Evolutionary conservation across 2,113 vertebrate species (phyloP).

Genomic region (Anseranas semipalmata): DNA sequence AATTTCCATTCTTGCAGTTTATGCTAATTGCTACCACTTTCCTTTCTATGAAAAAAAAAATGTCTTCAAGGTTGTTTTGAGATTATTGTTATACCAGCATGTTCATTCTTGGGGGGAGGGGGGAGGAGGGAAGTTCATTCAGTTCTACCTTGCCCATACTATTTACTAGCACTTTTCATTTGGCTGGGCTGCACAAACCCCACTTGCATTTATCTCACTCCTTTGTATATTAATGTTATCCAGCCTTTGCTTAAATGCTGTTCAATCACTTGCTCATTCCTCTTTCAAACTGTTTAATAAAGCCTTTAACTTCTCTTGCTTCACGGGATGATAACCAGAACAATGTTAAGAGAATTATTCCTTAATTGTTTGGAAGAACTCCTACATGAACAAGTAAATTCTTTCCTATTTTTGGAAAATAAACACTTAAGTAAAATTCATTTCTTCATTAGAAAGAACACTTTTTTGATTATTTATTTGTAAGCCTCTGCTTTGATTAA

Average conservation of each 20-base stretch:
- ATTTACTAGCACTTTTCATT: background rate
- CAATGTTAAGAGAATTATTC: background rate
- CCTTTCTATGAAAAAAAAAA: background rate
- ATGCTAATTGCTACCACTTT: background rate
- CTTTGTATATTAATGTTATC: background rate
- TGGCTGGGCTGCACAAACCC: background rate
- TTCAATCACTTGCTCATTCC: background rate
- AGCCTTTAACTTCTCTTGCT: background rate
- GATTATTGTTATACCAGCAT: background rate
- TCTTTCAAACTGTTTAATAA: background rate
- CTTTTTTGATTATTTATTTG: background rate
- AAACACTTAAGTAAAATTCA: background rate
- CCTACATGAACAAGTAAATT: background rate
- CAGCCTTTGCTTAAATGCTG: background rate
- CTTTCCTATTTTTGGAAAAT: background rate
- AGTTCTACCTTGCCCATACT: background rate
- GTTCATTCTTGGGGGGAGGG: background rate
- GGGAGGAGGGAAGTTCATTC: too few relatives aligned
- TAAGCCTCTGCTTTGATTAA: background rate
- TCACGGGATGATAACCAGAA: background rate
- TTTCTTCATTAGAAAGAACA: background rate
- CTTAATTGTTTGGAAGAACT: background rate
- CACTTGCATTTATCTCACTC: background rate
- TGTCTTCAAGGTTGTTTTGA: background rate
- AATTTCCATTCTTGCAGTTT: background rate